These are phyloP conservation scores for Ennomos fuscantarius DNA, from an alignment of 2,888 invertebrate species.

Conservation along the genomic window DNA sequence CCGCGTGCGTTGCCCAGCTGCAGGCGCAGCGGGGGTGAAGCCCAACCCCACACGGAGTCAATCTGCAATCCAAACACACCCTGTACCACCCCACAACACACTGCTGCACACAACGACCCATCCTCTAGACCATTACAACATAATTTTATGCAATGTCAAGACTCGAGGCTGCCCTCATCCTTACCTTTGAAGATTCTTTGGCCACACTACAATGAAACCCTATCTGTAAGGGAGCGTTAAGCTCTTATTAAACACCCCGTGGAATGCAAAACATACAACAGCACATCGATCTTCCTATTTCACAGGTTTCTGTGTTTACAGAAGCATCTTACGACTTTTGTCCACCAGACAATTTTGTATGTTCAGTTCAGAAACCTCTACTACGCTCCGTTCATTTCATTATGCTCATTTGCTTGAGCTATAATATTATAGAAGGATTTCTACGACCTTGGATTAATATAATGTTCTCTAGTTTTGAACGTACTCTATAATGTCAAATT, in stretches of 20 bases:
- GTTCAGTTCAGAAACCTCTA: too few relatives aligned
- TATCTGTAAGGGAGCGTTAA: slow-evolving; percentile 61
- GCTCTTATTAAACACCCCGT: slow-evolving; percentile 58
- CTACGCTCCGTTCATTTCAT: too few relatives aligned
- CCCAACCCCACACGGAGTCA: slow-evolving; percentile 98
- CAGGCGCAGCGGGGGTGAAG: slow-evolving; percentile 94
- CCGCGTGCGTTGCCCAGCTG: slow-evolving; percentile 88
- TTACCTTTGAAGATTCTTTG: slow-evolving; percentile 78
- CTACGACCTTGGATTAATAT: too few relatives aligned
- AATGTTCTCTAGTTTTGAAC: too few relatives aligned
- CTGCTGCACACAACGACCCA: slow-evolving; percentile 49
- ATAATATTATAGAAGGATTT: too few relatives aligned
- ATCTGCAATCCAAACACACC: slow-evolving; percentile 86
- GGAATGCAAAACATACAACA: slow-evolving; percentile 60
- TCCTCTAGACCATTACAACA: slow-evolving; percentile 58
- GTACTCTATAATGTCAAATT: too few relatives aligned
- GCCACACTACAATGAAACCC: slow-evolving; percentile 59
- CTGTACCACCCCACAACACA: slow-evolving; percentile 47
- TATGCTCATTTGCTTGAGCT: too few relatives aligned
- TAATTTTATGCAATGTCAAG: slow-evolving; percentile 72
- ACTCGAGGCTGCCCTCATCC: slow-evolving; percentile 49
- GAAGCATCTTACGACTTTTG: slow-evolving; percentile 67
- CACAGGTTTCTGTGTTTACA: slow-evolving; percentile 75
- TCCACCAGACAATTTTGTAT: slow-evolving; percentile 67
- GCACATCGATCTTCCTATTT: slow-evolving; percentile 72